Evolutionary conservation across 2,797 vertebrate species (phyloP).

Genomic region (Octomys mimax): DNA sequence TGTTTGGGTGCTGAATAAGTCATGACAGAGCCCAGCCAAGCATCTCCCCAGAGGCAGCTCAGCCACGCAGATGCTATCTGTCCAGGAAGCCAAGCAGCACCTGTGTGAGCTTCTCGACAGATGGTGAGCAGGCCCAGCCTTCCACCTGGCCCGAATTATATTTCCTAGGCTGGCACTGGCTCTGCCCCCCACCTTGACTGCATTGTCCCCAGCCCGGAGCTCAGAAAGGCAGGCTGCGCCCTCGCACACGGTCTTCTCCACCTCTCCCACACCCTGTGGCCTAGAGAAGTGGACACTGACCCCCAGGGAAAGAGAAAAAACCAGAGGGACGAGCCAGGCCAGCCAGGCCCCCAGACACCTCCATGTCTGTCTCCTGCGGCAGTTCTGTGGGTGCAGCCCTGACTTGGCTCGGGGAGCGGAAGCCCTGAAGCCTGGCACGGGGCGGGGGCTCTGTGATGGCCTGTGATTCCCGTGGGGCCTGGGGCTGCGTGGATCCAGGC

Average conservation of each 20-base stretch:
- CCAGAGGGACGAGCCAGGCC: too few relatives aligned
- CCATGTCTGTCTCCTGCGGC: not conserved
- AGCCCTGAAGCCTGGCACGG: not conserved
- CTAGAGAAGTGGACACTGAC: not conserved
- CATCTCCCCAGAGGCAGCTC: not conserved
- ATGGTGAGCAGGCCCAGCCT: conserved; percentile 43
- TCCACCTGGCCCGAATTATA: conserved; percentile 43
- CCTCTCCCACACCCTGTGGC: not conserved
- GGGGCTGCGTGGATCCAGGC: accelerated
- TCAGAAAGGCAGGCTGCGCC: not conserved
- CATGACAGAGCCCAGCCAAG: conserved; percentile 35
- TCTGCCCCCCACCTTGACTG: not conserved
- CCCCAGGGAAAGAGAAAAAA: not conserved
- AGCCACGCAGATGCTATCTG: conserved; percentile 75
- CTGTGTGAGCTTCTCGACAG: conserved; percentile 48
- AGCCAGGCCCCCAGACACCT: not conserved
- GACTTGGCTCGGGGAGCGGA: conserved; percentile 5
- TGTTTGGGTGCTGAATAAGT: conserved; percentile 78
- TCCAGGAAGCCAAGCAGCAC: conserved; percentile 66
- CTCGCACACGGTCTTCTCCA: not conserved
- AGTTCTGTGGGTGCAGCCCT: not conserved
- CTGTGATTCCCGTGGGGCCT: not conserved
- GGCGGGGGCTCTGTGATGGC: not conserved
- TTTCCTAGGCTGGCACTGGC: conserved; percentile 58
- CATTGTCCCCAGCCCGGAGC: not conserved